Evolutionary conservation across 2,113 vertebrate species (phyloP).

Genomic region (Indicator indicator): DNA sequence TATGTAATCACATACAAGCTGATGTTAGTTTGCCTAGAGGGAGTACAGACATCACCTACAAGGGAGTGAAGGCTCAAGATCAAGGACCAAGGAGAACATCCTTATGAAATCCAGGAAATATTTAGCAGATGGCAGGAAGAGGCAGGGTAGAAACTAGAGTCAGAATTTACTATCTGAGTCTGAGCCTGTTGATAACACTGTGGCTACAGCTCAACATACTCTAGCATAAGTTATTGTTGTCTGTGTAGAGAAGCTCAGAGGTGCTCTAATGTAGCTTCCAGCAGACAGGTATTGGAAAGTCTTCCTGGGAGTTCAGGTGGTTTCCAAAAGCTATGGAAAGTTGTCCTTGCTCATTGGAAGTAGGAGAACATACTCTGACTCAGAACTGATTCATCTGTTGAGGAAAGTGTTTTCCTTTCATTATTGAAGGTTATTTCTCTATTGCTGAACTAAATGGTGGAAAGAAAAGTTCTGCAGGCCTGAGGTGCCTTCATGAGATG

Average conservation of each 20-base stretch:
- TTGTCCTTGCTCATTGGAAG: background rate
- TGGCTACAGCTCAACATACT: background rate
- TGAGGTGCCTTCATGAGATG: background rate
- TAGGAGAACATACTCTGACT: background rate
- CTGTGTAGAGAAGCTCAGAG: background rate
- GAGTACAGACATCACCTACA: background rate
- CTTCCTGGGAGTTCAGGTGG: background rate
- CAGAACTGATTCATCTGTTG: background rate
- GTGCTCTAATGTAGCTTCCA: background rate
- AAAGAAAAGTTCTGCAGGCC: background rate
- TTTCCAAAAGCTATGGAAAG: background rate
- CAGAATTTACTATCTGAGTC: background rate
- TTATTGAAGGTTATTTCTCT: background rate
- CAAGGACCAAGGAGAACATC: background rate
- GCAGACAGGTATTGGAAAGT: background rate
- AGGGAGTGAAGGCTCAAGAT: background rate
- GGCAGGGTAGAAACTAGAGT: background rate
- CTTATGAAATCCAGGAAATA: background rate
- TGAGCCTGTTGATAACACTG: background rate
- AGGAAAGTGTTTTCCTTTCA: background rate
- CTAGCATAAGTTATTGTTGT: background rate
- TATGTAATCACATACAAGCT: background rate
- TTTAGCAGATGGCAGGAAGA: background rate
- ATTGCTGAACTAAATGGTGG: background rate
- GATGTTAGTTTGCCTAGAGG: slow-evolving; percentile 17